These are phyloP conservation scores for Epinephelus cyanopodus DNA, from an alignment of 2,113 vertebrate genomes.

Conservation along the genomic window DNA sequence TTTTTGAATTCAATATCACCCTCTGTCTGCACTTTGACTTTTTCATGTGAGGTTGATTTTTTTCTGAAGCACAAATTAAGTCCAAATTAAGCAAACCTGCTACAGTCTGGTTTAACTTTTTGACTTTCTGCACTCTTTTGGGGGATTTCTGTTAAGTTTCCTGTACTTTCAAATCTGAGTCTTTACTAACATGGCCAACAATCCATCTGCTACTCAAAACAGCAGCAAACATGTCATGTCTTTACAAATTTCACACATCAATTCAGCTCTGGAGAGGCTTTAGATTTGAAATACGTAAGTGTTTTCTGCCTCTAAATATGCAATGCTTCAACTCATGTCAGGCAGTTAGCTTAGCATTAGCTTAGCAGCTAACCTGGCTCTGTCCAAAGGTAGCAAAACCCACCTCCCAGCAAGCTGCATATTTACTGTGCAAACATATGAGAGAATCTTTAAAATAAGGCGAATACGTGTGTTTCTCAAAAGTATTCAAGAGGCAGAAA, in stretches of 20 bases:
- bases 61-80: background rate
- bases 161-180: background rate
- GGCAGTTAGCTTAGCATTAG: background rate
- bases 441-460: background rate
- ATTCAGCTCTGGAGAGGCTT: too few relatives aligned
- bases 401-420: background rate
- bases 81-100: background rate
- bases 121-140: background rate
- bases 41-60: background rate
- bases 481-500: background rate
- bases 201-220: too few relatives aligned
- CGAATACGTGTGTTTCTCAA: too few relatives aligned
- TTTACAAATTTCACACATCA: too few relatives aligned
- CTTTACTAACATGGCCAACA: too few relatives aligned
- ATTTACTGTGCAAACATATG: background rate
- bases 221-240: too few relatives aligned
- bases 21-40: constrained; percentile 25
- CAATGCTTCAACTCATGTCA: background rate
- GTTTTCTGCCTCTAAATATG: too few relatives aligned
- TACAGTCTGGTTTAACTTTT: background rate
- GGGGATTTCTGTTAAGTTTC: background rate
- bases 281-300: too few relatives aligned
- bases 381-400: background rate
- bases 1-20: constrained; percentile 12
- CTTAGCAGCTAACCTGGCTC: background rate